Base-by-base conservation (phyloP, 2,888 invertebrate genomes). In the Unio pictorum region DNA sequence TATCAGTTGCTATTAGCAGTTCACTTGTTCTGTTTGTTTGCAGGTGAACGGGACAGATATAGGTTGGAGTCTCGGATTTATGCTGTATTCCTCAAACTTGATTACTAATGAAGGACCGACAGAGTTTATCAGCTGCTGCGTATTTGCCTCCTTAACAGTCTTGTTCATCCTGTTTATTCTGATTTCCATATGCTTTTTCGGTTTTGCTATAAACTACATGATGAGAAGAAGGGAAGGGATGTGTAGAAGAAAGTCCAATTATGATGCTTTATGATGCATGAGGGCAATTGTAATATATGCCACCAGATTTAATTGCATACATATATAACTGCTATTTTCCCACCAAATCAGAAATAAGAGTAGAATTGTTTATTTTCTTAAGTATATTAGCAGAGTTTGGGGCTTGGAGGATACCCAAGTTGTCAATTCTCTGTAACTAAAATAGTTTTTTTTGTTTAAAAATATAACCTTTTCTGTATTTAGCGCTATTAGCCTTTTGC, bases 1-100 rank as follows among this genome's bases (percentile, higher is more conserved):
- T 34, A 34, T 7, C 34, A 34, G 8, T 7, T 34, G 34, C 34
- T 8, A 34, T 34, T 34, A 8, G 34, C 11, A 55, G 15, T 55
- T 57, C 57, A 28, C 11, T 4, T 64, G 20, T 8, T 60, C 17
- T 63, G 6, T 73, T n/a, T 62, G 61, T 30, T 80, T 81, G 45
- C 79, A 91, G 90, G 81, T 91, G 17, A 80, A 85, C 45, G 81
- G 81, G 0, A 87, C 87, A 54, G 88, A 89, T 56, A 74, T 91
- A 23, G 91, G 91, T 3, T 92, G 92, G 92, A 81, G 91, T 0
- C 75, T 91, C 55, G 92, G 92, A 7, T 91, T 89, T 76, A 91
- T 91, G 90, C 84, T 91, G 20, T 89, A 90, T 73, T 88, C 89
- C 30, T 91, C 91, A 5, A 90, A 90, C 45, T 56, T 67, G 2